phyloP scores from a whole-genome alignment of 1,140 invertebrate genomes.

The Cydia fagiglandana region DNA sequence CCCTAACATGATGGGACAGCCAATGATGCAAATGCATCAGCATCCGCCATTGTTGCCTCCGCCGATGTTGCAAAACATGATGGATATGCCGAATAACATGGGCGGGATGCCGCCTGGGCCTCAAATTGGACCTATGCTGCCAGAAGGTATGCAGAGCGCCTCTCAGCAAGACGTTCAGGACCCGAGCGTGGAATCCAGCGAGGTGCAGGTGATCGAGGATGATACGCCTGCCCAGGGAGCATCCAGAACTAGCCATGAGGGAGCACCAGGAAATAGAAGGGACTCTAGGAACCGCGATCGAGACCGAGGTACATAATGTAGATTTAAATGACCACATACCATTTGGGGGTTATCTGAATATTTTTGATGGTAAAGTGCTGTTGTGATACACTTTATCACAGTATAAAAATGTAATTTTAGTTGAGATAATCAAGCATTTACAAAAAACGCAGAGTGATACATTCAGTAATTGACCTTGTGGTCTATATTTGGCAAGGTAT shows the following conservation, averaged over 20 bases:
- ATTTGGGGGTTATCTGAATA: not conserved
- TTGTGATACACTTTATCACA: not conserved
- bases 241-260: not conserved
- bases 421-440: not conserved
- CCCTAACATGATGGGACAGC: conserved; percentile 14
- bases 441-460: not conserved
- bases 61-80: conserved; percentile 15
- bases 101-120: not conserved
- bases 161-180: conserved; percentile 19
- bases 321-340: not conserved
- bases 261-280: conserved; percentile 2
- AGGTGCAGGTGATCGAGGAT: conserved; percentile 22
- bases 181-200: conserved; percentile 15
- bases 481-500: not conserved
- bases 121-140: conserved; percentile 11
- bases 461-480: not conserved
- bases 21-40: conserved; percentile 37
- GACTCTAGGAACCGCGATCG: conserved; percentile 18
- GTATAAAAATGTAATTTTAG: not conserved
- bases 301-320: not conserved
- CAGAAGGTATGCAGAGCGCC: conserved; percentile 19
- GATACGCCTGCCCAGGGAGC: not conserved
- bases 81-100: conserved; percentile 15
- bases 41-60: conserved; percentile 13
- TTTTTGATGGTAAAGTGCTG: not conserved